Conservation (phyloP, 2,113 vertebrate genomes). For the Mobula hypostoma region DNA sequence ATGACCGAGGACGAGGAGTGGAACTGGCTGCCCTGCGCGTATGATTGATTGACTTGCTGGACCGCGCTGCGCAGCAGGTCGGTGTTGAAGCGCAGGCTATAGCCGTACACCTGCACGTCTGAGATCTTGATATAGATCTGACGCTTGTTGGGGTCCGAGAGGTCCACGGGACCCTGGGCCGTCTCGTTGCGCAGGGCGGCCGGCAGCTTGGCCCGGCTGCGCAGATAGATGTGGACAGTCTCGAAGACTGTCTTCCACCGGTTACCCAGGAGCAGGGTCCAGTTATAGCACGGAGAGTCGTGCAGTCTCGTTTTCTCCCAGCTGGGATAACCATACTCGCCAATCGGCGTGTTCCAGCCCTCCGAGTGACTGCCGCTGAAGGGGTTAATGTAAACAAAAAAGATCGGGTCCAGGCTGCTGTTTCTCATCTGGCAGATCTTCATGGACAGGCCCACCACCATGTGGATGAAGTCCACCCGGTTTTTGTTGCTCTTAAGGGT, state of each 20-base stretch:
- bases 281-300: slow-evolving; percentile 97
- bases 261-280: slow-evolving; percentile 93
- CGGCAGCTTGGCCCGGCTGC: slow-evolving; percentile 90
- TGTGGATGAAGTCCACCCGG: slow-evolving; percentile 97
- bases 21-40: slow-evolving; percentile 91
- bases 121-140: slow-evolving; percentile 99
- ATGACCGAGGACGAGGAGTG: slow-evolving; percentile 96
- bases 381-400: slow-evolving; percentile 95
- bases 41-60: slow-evolving; percentile 97
- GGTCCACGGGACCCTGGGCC: slow-evolving; percentile 90
- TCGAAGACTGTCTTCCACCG: slow-evolving; percentile 99
- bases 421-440: slow-evolving; percentile 98
- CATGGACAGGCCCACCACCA: slow-evolving; percentile 97
- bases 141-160: slow-evolving; percentile 87
- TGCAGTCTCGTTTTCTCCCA: slow-evolving; percentile 94
- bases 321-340: slow-evolving; percentile 88
- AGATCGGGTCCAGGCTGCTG: slow-evolving; percentile 95
- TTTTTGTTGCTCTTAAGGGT: slow-evolving; percentile 99
- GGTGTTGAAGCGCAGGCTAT: slow-evolving; percentile 90
- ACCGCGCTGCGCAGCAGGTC: slow-evolving; percentile 92
- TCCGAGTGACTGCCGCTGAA: slow-evolving; percentile 98
- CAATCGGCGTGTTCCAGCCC: slow-evolving; percentile 98
- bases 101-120: slow-evolving; percentile 93
- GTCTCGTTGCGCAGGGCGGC: slow-evolving; percentile 87
- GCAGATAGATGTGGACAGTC: slow-evolving; percentile 97